Evolutionary conservation across 1,140 invertebrate species (phyloP), one percentile per base, ranked within the genome.

Genomic region (Zeugodacus cucurbitae): DNA sequence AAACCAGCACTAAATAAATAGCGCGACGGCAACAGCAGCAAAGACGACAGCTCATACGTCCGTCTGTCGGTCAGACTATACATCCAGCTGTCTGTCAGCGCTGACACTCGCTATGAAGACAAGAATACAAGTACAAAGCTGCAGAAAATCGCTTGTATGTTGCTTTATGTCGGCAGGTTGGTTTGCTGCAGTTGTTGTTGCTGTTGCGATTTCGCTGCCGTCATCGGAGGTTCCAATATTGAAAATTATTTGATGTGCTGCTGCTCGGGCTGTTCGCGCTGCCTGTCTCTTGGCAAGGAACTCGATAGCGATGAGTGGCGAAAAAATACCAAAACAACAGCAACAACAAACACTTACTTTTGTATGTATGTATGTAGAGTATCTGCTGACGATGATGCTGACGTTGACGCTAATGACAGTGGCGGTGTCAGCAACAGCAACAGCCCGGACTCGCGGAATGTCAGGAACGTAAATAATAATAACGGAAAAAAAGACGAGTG

Each of bases 321-420:
- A 74, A 37, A 41, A 67, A 74, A 41, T 34, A 67, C 29, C 29
- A 29, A 3, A 64, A 64, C 26, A 37, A 20, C 26, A 64, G 6
- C 34, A 11, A 54, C 17, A 54, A 11, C 48, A 54, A 17, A 10
- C 22, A 2, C 41, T 41, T 29, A 48, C 2, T 1, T 54, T 17
- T 1, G 1, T 54, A 17, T 54, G 48, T 20, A 32, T 11, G 32
- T 17, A 32, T 0, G 32, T n/a, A 20, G 34, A 41, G 32, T 74
- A n/a, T 48, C 48, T 82, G 41, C n/a, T 82, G 74, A 82, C 70
- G 70, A 32, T 67, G 70, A 82, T 29, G 58, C 58, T 26, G 70
- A 32, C 29, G 70, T 41, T 78, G 70, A 78, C 70, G 37, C 74
- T 82, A 82, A 82, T 82, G 74, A 48, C 74, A 82, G 41, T 82